Base-by-base conservation (phyloP, 2,113 vertebrate genomes). In the Nannobrachium achirus region DNA sequence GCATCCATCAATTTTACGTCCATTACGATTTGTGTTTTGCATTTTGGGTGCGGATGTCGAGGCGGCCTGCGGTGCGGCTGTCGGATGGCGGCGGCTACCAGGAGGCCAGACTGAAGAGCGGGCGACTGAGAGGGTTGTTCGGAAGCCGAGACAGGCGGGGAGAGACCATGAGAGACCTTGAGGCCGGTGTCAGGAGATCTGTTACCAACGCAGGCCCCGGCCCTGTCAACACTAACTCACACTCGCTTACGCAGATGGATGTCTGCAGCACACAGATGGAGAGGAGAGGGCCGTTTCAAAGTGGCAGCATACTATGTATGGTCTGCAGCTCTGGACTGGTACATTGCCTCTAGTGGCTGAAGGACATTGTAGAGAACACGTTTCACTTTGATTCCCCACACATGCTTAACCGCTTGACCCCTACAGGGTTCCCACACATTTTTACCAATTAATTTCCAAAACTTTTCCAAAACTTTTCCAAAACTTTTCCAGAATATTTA, bases 201-300 rank as follows among this genome's bases (percentile, higher is more conserved):
- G 65, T 76, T 80, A 73, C 81, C 82, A 63, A 71, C 62, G n/a
- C 50, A 63, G 69, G 76, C 74, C 80, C 52, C 6, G 41, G 77
- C 59, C 78, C 84, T 86, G 86, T 92, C 90, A 91, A 86, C 88
- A 77, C 71, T 73, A 53, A 75, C 80, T 89, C 84, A 71, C 62
- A 62, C 67, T 80, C 53, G 6, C 69, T 85, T 78, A 83, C 76
- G 63, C 53, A 80, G 58, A 80, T 48, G 49, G 38, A 66, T 65
- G 33, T 8, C 57, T 66, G 59, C 19, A 13, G 45, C 72, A 40
- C 73, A 52, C 48, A 56, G 70, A 66, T 33, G 44, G 58, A 66
- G 49, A 49, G 77, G 73, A 7, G 52, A 65, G 56, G 66, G 40
- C 18, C 2, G 48, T 16, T 56, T 73, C 50, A 56, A 55, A 56